Base-by-base conservation (phyloP, 2,797 vertebrate species). In the Darevskia nairensis region DNA sequence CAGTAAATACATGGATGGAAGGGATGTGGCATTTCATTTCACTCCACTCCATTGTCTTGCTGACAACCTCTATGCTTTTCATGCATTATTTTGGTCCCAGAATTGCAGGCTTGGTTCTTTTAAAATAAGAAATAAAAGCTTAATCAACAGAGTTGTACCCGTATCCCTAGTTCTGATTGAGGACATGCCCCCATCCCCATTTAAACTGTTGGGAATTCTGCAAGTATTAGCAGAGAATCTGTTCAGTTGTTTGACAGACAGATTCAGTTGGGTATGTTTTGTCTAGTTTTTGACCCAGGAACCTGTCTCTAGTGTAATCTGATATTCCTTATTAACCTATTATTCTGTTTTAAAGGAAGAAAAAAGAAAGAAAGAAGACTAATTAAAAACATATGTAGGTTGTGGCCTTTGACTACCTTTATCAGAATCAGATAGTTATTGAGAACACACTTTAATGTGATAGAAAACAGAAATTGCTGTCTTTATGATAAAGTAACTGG, bases 231-330 rank as follows among this genome's bases (percentile, higher is more conserved):
- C 10, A 86, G 89, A 90, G 76, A 82, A 88, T 81, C 93, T 66
- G 77, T 93, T 90, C 76, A 82, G 68, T 83, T 92, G 86, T 88
- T 86, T 94, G 88, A 94, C 82, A 89, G 89, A 41, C 84, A 87
- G 80, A 77, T 95, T 95, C 92, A 85, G 50, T 94, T 94, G 91
- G 90, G 94, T 94, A 86, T 93, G 88, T 95, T 96, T 96, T 96
- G 91, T 94, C 89, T 97, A 89, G 84, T 91, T 96, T 96, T 94
- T 94, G 94, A 94, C 97, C 96, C 95, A 92, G 96, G 85, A 97
- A 95, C 96, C 97, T 96, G 97, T 98, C 21, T 97, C 96, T 97
- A 95, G 94, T 97, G 97, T 97, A 98, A 98, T 97, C 93, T 96
- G 96, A 98, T 97, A 97, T 97, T 95, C 94, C 93, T 96, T 97